These are phyloP conservation scores for Neodiprion lecontei DNA, from an alignment of 1,140 invertebrate genomes.

Conservation along the genomic window DNA sequence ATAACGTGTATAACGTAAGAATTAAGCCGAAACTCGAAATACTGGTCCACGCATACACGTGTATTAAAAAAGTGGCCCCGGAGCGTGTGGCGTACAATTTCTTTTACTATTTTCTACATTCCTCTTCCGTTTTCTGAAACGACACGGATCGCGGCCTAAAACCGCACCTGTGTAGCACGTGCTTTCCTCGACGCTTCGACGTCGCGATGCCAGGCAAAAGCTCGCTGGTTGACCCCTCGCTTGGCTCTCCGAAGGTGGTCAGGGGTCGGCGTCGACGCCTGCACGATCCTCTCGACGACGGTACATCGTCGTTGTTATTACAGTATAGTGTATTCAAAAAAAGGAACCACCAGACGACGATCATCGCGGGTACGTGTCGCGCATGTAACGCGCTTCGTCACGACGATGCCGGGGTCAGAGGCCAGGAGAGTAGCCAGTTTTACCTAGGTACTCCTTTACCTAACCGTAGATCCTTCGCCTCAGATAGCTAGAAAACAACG, in stretches of 20 bases:
- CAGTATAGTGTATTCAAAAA: slow-evolving; percentile 41
- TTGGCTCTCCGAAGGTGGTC: no score
- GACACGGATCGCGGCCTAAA: neutral
- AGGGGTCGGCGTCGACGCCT: neutral
- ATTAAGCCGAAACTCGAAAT: slow-evolving; percentile 35
- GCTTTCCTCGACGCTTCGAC: slow-evolving; percentile 18
- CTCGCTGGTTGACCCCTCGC: no score
- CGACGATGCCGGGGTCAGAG: slow-evolving; percentile 33
- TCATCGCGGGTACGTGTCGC: slow-evolving; percentile 39
- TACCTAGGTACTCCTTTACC: slow-evolving; percentile 26
- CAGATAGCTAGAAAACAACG: slow-evolving; percentile 45
- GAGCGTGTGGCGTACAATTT: slow-evolving; percentile 30
- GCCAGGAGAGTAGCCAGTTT: slow-evolving; percentile 25
- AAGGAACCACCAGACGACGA: slow-evolving; percentile 36
- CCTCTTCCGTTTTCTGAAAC: neutral
- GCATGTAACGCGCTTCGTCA: slow-evolving; percentile 35
- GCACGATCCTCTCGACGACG: neutral
- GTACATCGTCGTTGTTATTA: slow-evolving; percentile 11
- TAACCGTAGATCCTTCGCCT: slow-evolving; percentile 37
- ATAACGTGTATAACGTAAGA: slow-evolving; percentile 9
- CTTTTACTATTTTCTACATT: slow-evolving; percentile 36
- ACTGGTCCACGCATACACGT: slow-evolving; percentile 30
- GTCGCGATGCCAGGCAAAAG: neutral
- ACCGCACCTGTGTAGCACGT: slow-evolving; percentile 6
- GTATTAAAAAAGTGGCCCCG: slow-evolving; percentile 26